Percentiles rank a stretch among this genome's conserved stretches.
phyloP scores from a whole-genome alignment of 2,888 invertebrate species.

The Ephialtes manifestator region DNA sequence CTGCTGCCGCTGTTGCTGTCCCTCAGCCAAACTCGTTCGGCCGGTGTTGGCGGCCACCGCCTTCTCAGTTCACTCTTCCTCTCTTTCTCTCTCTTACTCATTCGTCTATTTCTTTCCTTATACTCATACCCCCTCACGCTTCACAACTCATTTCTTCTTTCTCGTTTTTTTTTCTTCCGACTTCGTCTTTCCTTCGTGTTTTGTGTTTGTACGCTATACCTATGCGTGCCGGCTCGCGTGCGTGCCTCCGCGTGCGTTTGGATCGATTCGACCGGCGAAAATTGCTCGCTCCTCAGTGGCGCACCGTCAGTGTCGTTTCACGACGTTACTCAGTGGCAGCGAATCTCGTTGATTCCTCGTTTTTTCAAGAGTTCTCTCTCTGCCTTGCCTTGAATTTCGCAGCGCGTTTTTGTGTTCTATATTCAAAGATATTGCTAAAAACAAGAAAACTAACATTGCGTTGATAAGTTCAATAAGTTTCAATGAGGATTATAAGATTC shows the following conservation, averaged over 20 bases:
- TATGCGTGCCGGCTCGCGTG: constrained; percentile 57
- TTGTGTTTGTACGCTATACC: background rate
- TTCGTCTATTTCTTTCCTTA: constrained; percentile 8
- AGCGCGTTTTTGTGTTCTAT: background rate
- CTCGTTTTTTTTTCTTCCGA: background rate
- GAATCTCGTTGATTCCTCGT: constrained; percentile 2
- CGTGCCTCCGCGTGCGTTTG: constrained; percentile 67
- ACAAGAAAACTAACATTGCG: background rate
- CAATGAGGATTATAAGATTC: background rate
- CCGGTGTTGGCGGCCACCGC: constrained; percentile 54
- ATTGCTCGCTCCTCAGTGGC: constrained; percentile 54
- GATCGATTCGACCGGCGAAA: constrained; percentile 69
- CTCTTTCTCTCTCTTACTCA: constrained; percentile 17
- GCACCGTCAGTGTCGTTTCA: constrained; percentile 41
- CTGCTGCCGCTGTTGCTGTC: constrained; percentile 22
- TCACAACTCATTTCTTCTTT: constrained; percentile 28
- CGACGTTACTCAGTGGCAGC: constrained; percentile 30
- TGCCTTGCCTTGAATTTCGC: background rate
- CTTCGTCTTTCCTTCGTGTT: constrained; percentile 12
- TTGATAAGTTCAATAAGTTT: background rate
- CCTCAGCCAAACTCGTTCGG: constrained; percentile 67
- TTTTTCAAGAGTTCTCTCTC: constrained; percentile 1
- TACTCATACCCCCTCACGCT: background rate
- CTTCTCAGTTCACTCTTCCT: constrained; percentile 33
- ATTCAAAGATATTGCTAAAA: background rate